Base-by-base conservation (phyloP, 2,797 vertebrate genomes). In the Lutjanus argentimaculatus region DNA sequence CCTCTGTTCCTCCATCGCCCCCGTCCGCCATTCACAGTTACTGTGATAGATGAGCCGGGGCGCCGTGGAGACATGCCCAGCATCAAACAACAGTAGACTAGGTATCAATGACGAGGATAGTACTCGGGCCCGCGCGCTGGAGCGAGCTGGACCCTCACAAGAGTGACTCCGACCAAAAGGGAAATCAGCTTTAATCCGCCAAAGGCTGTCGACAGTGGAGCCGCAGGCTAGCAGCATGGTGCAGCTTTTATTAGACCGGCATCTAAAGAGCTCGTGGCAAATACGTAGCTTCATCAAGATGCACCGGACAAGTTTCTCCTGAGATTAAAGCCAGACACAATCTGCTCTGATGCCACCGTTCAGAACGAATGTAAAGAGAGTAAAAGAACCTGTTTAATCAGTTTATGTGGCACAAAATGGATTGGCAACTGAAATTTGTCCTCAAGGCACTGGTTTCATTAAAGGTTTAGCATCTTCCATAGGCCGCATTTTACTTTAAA, bases 11-110 rank as follows among this genome's bases (percentile, higher is more conserved):
- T 81, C 86, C 53, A 79, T 75, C 66, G 49, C 77, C 82, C 88
- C 87, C 22, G 16, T 87, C 89, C 66, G 93, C 93, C 94, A 93
- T 95, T 95, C 92, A 93, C 89, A 90, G 80, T 93, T 92, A 88
- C 90, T 82, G 93, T 95, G 95, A 96, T 95, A 92, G 94, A 96
- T 95, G 95, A 95, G 93, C 79, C 56, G 30, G 75, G 80, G 84
- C 77, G 76, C 83, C 58, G 45, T 84, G 55, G 86, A 92, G 94
- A 94, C 94, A 93, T 88, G 92, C 84, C 76, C 81, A 68, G 92
- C 89, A 93, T 95, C 92, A 91, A 92, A 93, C 92, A 92, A 85
- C 82, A 82, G 91, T 84, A 74, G 80, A 80, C 78, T 53, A 86
- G 86, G 88, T 91, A 87, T 90, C 91, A 81, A 78, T 78, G 92